Base-by-base conservation (phyloP, 30 jellyfish, hydroid and myxozoan genomes). In the Aurelia sp. region DNA sequence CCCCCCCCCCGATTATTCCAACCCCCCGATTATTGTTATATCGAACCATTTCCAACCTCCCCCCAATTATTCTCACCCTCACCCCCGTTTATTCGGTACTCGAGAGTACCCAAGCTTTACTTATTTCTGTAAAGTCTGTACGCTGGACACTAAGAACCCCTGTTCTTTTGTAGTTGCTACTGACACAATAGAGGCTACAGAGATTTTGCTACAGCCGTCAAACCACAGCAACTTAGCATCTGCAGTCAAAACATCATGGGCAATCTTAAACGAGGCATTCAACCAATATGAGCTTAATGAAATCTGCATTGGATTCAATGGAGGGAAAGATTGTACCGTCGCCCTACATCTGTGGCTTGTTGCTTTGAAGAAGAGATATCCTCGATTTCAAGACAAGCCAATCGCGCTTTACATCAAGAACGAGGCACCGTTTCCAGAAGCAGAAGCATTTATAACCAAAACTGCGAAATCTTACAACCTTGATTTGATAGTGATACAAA, bases 291-390 rank as follows among this genome's bases (percentile, higher is more conserved):
- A 86, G 48, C 92, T 80, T 52, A 74, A 78, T 47, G 97, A 94
- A 78, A 79, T 94, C 40, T 94, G 99, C 81, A 83, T 94, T 72
- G 96, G 99, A 10, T 95, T 95, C 88, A 95, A 91, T 73, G 99
- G 99, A 19, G 99, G 99, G 35, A 95, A 95, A 70, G 99, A 95
- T 79, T 95, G 98, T 85, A 95, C 99, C 24, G 99, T 87, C 12
- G 84, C 93, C 15, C 63, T 95, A 52, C 99, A 95, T 66, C 74
- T 95, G 35, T 88, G 88, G 90, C 72, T 90, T 18, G 96, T 92
- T 8, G 97, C 91, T 27, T 38, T 90, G 86, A 95, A 82, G 72
- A 69, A 74, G 77, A 76, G 47, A 84, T 89, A 66, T 58, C 96
- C 90, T 8, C 60, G 91, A 47, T 58, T 38, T 44, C 87, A 82